phyloP scores from a whole-genome alignment of 2,113 vertebrate species.

The Oreocharis arfaki region DNA sequence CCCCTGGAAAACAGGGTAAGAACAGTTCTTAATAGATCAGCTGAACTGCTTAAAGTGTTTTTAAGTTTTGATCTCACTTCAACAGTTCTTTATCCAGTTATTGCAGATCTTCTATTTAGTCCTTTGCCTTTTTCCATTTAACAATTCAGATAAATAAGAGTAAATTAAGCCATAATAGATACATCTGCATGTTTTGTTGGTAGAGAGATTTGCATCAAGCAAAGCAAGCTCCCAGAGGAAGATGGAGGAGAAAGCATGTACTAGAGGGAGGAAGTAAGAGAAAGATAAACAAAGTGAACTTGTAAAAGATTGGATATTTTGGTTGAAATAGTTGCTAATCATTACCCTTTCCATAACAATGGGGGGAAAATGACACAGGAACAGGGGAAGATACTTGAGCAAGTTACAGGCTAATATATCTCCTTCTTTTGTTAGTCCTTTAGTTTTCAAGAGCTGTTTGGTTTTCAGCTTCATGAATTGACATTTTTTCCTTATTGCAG shows the following conservation, averaged over 20 bases:
- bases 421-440: neutral
- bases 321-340: neutral
- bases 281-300: neutral
- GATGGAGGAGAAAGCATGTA: neutral
- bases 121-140: neutral
- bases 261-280: neutral
- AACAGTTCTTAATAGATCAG: neutral
- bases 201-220: neutral
- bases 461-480: neutral
- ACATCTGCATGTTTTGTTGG: neutral
- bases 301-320: neutral
- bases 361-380: neutral
- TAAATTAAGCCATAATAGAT: neutral
- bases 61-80: neutral
- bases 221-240: neutral
- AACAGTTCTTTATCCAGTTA: neutral
- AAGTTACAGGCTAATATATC: neutral
- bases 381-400: neutral
- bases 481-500: constrained; percentile 51
- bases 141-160: neutral
- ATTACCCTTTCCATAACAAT: neutral
- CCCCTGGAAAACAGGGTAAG: neutral
- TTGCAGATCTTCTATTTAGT: neutral
- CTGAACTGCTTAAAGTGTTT: neutral
- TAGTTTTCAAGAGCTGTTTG: neutral